Base-by-base conservation (phyloP, 2,888 invertebrate genomes). In the Cosmia trapezina region DNA sequence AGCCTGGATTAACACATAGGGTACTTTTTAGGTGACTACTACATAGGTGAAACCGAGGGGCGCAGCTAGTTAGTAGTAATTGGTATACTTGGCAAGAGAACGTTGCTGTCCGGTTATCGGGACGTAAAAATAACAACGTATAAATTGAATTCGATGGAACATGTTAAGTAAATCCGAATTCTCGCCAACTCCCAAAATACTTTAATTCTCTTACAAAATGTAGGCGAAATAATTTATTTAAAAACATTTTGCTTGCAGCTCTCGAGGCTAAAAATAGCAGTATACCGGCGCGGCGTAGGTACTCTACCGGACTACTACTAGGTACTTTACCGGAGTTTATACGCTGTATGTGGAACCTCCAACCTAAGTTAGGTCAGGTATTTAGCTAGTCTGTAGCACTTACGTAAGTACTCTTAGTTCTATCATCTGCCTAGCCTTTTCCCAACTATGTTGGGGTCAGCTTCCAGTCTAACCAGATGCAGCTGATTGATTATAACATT, bases 181-280 rank as follows among this genome's bases (percentile, higher is more conserved):
- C 12, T 12, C 12, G 4, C 19, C 4, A 28, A 19, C 11, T 22
- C 4, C 7, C n/a, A 33, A 62, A 72, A 59, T 43, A 37, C n/a
- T 49, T 56, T 45, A 45, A 41, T 37, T 45, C n/a, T 17, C 19
- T 17, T 7, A 43, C n/a, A 14, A 43, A 56, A 61, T 71, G 8
- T 19, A 11, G n/a, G n/a, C 4, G 33, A 65, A 56, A 72, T 51
- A 53, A 67, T 51, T 65, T 60, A 68, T 67, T 70, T 70, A 22
- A 62, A 59, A 73, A 53, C 22, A 17, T 51, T 68, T 73, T n/a
- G 53, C 73, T 73, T 57, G 33, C 57, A 62, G 49, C 49, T 22
- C 53, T 65, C 28, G 56, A 22, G 3, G 41, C 41, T 83, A 63
- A 83, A 83, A 83, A 80, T 80, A 73, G 68, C 60, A 0, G 37